Conservation (phyloP, 2,888 invertebrate genomes). For the Osmoderma eremita region DNA sequence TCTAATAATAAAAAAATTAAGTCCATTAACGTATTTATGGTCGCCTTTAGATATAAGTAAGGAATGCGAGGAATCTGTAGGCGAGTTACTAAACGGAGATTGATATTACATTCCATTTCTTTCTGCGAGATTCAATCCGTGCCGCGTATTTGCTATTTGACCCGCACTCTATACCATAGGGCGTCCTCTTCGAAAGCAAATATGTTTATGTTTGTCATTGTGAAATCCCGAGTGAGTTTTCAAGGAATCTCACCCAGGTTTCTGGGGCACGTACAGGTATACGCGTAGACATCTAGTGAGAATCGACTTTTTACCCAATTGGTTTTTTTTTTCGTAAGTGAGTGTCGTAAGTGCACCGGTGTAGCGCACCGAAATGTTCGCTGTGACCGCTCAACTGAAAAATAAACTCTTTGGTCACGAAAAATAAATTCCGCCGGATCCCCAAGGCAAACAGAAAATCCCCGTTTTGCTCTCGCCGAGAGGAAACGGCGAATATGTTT, state of each 20-base stretch:
- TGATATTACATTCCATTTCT: slow-evolving; percentile 34
- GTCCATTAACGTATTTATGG: background rate
- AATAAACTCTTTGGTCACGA: slow-evolving; percentile 56
- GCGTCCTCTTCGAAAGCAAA: slow-evolving; percentile 37
- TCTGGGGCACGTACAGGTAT: too few species aligned
- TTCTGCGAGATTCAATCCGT: slow-evolving; percentile 10
- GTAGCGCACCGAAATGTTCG: slow-evolving; percentile 40
- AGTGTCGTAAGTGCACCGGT: slow-evolving; percentile 34
- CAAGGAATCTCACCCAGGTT: slow-evolving; percentile 12
- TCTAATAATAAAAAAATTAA: slow-evolving; percentile 12
- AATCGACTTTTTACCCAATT: slow-evolving; percentile 53
- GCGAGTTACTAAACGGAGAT: slow-evolving; percentile 26
- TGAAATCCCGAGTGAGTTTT: slow-evolving; percentile 36
- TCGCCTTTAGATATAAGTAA: background rate
- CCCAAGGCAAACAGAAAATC: slow-evolving; percentile 50
- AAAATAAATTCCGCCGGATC: slow-evolving; percentile 51
- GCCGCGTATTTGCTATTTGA: slow-evolving; percentile 23
- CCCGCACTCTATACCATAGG: slow-evolving; percentile 7
- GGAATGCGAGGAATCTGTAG: background rate
- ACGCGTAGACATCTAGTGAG: slow-evolving; percentile 49
- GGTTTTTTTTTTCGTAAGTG: slow-evolving; percentile 43
- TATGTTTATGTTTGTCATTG: slow-evolving; percentile 41
- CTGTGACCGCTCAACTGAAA: slow-evolving; percentile 54
- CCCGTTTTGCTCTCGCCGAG: slow-evolving; percentile 14
- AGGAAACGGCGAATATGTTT: slow-evolving; percentile 17